These are phyloP conservation scores for Drosophila kambysellisi DNA, from an alignment of 2,888 invertebrate genomes.

Conservation along the genomic window DNA sequence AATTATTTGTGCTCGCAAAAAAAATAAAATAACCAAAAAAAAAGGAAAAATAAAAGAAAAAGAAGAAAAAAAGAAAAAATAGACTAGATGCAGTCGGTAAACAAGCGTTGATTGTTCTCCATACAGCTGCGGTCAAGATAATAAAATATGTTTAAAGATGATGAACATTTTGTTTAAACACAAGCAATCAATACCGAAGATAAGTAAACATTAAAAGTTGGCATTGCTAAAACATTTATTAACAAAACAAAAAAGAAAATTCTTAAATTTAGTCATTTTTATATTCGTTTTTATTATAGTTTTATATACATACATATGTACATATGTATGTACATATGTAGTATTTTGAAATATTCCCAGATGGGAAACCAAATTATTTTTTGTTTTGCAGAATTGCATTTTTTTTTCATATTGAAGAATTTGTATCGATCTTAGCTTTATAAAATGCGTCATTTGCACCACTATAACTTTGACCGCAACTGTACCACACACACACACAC, in stretches of 20 bases:
- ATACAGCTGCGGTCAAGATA: neutral
- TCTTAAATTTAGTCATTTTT: neutral
- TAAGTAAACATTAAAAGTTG: neutral
- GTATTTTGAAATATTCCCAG: no score
- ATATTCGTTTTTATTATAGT: neutral
- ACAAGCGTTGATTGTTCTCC: conserved; percentile 26
- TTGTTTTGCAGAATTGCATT: neutral
- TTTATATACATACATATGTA: no score
- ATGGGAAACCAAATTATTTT: neutral
- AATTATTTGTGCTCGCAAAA: conserved; percentile 21
- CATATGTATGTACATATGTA: no score
- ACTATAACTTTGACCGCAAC: neutral
- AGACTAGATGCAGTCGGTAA: neutral
- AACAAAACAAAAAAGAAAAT: neutral
- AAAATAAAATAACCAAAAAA: neutral
- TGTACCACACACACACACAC: neutral
- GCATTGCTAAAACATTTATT: neutral
- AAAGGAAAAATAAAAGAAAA: neutral
- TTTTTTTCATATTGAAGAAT: neutral
- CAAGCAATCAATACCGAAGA: neutral
- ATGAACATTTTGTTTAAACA: neutral
- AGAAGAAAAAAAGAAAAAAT: neutral
- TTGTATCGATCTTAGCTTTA: neutral
- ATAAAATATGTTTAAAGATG: neutral
- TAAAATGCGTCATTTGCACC: neutral